Conservation (phyloP, 2,888 invertebrate genomes). For the Hipparchia semele region DNA sequence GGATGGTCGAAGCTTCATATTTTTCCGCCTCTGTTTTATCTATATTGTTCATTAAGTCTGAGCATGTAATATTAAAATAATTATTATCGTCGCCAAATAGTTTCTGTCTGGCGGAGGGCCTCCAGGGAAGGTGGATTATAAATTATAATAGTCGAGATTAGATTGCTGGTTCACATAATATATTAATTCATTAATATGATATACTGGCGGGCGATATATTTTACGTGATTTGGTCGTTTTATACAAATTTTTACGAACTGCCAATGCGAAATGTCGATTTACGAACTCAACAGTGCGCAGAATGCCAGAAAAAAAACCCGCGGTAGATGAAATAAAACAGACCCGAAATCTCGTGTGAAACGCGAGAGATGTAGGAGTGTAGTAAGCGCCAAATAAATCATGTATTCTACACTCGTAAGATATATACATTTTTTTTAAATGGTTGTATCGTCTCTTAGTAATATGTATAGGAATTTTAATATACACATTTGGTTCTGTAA, state of each 20-base stretch:
- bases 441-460: too few species aligned
- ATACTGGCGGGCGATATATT: background rate
- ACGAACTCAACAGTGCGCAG: background rate
- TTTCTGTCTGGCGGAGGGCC: constrained; percentile 15
- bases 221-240: background rate
- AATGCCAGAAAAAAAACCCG: too few species aligned
- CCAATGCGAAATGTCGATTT: background rate
- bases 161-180: constrained; percentile 4
- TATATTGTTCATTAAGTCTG: background rate
- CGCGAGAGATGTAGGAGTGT: too few species aligned
- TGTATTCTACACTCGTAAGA: too few species aligned
- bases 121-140: constrained; percentile 13
- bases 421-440: too few species aligned
- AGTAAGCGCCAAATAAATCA: too few species aligned
- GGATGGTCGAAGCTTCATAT: background rate
- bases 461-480: too few species aligned
- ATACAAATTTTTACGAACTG: background rate
- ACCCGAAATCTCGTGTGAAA: too few species aligned
- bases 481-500: too few species aligned
- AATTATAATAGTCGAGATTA: constrained; percentile 16
- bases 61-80: background rate
- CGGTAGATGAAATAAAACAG: too few species aligned
- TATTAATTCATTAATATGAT: constrained; percentile 13
- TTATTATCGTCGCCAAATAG: constrained; percentile 16
- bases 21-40: background rate